These are phyloP conservation scores for Laspeyria flexula DNA, from an alignment of 2,888 invertebrate species.

Conservation along the genomic window DNA sequence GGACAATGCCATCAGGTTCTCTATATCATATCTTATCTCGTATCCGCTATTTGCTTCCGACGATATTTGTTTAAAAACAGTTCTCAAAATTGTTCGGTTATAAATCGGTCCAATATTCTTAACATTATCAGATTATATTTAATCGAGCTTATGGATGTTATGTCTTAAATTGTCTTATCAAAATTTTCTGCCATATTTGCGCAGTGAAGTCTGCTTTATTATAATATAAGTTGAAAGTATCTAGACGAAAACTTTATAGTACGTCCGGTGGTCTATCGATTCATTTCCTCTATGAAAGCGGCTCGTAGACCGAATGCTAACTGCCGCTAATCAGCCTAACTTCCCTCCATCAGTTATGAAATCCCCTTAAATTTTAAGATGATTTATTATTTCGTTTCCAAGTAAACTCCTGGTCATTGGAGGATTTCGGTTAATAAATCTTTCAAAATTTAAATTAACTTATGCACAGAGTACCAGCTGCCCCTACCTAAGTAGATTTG, in stretches of 20 bases:
- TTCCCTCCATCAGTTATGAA: slow-evolving; percentile 30
- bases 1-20: neutral
- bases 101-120: too few species aligned
- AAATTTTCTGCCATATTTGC: too few species aligned
- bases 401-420: slow-evolving; percentile 14
- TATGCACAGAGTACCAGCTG: slow-evolving; percentile 13
- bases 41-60: too few species aligned
- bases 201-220: too few species aligned
- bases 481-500: slow-evolving; percentile 14
- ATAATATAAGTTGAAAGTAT: neutral
- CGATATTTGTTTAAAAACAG: too few species aligned
- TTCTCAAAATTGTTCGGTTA: too few species aligned
- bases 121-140: too few species aligned
- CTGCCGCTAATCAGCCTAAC: slow-evolving; percentile 40
- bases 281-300: slow-evolving; percentile 46
- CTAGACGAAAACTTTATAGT: slow-evolving; percentile 11
- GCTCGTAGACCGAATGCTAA: slow-evolving; percentile 16
- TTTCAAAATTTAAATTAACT: slow-evolving; percentile 27
- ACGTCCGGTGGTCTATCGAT: slow-evolving; percentile 35
- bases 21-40: neutral
- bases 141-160: too few species aligned
- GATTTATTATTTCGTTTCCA: slow-evolving; percentile 20
- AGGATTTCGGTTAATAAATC: slow-evolving; percentile 17
- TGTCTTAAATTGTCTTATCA: too few species aligned
- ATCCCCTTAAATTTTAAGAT: slow-evolving; percentile 5